phyloP scores from a whole-genome alignment of 1,140 invertebrate species.

The Cherax quadricarinatus region DNA sequence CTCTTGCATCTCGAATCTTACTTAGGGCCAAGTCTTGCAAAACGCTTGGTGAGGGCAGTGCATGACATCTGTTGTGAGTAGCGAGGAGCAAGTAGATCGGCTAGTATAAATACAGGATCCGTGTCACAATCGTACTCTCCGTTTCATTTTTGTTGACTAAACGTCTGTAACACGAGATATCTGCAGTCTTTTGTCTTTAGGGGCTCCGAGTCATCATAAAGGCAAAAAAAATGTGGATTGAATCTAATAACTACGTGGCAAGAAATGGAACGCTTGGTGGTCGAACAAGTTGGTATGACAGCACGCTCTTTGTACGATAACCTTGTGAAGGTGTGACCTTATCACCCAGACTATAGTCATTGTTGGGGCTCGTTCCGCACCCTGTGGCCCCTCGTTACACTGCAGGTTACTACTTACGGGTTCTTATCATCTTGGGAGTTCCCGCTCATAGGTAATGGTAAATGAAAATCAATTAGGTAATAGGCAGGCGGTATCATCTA shows the following conservation, averaged over 20 bases:
- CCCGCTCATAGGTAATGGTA: constrained; percentile 27
- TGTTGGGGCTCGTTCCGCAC: not conserved
- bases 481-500: constrained; percentile 60
- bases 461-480: constrained; percentile 70
- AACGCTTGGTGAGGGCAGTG: not conserved
- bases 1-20: not conserved
- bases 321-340: not conserved
- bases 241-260: constrained; percentile 41
- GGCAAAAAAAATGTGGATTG: constrained; percentile 50
- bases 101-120: not conserved
- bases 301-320: not conserved
- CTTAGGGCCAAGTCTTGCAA: not conserved
- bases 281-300: not conserved
- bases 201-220: not conserved
- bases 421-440: constrained; percentile 15
- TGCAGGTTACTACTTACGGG: not conserved
- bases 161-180: not conserved
- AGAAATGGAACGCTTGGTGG: constrained; percentile 17
- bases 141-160: not conserved
- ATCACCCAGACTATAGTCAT: not conserved
- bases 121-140: not conserved
- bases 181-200: not conserved
- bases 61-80: not conserved
- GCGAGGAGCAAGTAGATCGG: no score
- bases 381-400: not conserved